A percentile compares a stretch with the other conserved stretches of the same genome.
These are phyloP conservation scores for Argyra leucocephala DNA, from an alignment of 2,888 invertebrate species.

Conservation along the genomic window DNA sequence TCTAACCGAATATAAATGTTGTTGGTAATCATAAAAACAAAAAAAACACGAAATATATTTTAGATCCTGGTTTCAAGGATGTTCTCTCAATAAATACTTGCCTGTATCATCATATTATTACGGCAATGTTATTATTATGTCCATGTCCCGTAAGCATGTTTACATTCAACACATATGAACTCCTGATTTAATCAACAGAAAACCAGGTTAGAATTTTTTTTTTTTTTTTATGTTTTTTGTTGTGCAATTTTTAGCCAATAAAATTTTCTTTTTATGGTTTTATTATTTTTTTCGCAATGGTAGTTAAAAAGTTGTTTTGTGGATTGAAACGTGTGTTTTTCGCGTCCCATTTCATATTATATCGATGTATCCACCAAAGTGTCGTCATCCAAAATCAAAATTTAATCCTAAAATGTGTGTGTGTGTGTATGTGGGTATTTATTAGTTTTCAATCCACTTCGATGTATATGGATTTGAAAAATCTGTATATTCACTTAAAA, in stretches of 20 bases:
- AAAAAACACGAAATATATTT: background rate
- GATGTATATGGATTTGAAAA: no score
- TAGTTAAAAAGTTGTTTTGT: conserved; percentile 11
- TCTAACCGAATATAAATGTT: background rate
- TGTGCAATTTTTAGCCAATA: conserved; percentile 6
- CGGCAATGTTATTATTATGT: background rate
- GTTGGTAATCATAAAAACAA: no score
- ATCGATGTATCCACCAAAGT: background rate
- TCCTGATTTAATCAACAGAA: background rate
- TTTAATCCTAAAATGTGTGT: background rate
- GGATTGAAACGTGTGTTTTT: conserved; percentile 11
- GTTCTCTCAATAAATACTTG: background rate
- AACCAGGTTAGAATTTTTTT: background rate
- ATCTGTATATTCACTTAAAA: no score
- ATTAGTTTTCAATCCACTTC: no score
- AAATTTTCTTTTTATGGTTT: background rate
- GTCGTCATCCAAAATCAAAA: background rate
- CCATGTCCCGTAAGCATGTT: background rate
- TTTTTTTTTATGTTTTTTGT: background rate
- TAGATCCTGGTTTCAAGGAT: background rate
- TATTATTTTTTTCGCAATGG: background rate
- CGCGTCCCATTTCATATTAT: background rate
- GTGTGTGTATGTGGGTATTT: no score
- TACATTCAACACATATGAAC: background rate
- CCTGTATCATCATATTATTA: background rate